A percentile compares a stretch with the other conserved stretches of the same genome.
phyloP scores from a whole-genome alignment of 2,113 vertebrate genomes.

The Sterna hirundo region DNA sequence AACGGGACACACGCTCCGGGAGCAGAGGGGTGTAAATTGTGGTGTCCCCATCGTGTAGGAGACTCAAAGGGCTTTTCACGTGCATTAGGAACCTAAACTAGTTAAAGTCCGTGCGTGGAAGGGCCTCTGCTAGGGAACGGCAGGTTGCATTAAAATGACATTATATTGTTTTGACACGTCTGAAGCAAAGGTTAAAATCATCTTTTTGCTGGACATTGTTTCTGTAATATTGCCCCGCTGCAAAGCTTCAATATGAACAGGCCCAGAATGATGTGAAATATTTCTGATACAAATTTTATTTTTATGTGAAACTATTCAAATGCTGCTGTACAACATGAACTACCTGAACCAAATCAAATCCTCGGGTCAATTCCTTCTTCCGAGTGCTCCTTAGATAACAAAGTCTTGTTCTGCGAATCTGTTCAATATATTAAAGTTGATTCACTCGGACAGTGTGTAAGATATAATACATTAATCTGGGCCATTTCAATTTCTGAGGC shows the following conservation, averaged over 20 bases:
- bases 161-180: constrained; percentile 73
- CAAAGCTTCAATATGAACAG: constrained; percentile 64
- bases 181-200: constrained; percentile 80
- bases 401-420: constrained; percentile 91
- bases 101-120: constrained; percentile 45
- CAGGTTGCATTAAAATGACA: constrained; percentile 71
- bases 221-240: constrained; percentile 69
- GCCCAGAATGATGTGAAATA: constrained; percentile 77
- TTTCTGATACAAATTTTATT: constrained; percentile 90
- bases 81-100: constrained; percentile 62
- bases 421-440: constrained; percentile 93
- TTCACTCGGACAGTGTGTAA: constrained; percentile 90
- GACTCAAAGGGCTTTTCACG: constrained; percentile 58
- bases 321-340: constrained; percentile 83
- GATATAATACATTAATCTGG: constrained; percentile 93
- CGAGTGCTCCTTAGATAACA: constrained; percentile 89
- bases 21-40: constrained; percentile 23
- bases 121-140: constrained; percentile 42
- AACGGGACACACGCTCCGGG: neutral
- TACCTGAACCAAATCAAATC: constrained; percentile 93
- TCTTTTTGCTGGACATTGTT: constrained; percentile 73
- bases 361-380: constrained; percentile 87
- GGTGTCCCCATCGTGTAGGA: constrained; percentile 28
- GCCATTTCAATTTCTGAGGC: constrained; percentile 90
- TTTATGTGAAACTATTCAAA: constrained; percentile 89